Evolutionary conservation across 1,140 invertebrate genomes (phyloP).

Genomic region (Anastatus disparis): DNA sequence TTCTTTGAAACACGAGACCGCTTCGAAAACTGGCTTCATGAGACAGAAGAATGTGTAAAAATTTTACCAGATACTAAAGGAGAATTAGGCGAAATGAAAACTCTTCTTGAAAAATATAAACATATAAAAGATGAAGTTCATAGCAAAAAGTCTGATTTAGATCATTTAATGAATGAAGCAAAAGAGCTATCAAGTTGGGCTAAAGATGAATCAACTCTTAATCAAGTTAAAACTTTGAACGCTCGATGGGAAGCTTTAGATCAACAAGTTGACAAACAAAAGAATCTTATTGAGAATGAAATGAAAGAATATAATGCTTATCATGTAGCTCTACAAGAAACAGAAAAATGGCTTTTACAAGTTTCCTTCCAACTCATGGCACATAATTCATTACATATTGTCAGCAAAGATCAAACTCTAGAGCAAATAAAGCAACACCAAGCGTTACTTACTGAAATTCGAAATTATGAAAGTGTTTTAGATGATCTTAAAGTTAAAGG

Average conservation of each 20-base stretch:
- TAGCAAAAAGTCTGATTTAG: constrained; percentile 78
- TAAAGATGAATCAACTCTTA: constrained; percentile 71
- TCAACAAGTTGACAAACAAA: constrained; percentile 74
- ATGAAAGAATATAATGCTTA: constrained; percentile 88
- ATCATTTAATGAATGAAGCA: constrained; percentile 77
- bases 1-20: constrained; percentile 77
- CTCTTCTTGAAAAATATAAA: constrained; percentile 85
- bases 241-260: constrained; percentile 73
- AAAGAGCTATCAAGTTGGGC: constrained; percentile 77
- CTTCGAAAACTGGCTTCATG: constrained; percentile 78
- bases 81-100: constrained; percentile 91
- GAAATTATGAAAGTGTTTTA: constrained; percentile 83
- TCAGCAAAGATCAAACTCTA: constrained; percentile 89
- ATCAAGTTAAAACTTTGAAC: constrained; percentile 74
- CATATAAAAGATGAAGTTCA: constrained; percentile 80
- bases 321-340: constrained; percentile 89
- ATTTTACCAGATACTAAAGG: constrained; percentile 77
- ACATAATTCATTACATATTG: constrained; percentile 93
- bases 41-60: constrained; percentile 74
- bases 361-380: constrained; percentile 96
- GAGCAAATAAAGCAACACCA: constrained; percentile 91
- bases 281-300: constrained; percentile 77
- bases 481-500: constrained; percentile 87
- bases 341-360: constrained; percentile 94
- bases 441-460: constrained; percentile 83